Conservation (phyloP, 2,888 invertebrate species). For the Cactoblastis cactorum region DNA sequence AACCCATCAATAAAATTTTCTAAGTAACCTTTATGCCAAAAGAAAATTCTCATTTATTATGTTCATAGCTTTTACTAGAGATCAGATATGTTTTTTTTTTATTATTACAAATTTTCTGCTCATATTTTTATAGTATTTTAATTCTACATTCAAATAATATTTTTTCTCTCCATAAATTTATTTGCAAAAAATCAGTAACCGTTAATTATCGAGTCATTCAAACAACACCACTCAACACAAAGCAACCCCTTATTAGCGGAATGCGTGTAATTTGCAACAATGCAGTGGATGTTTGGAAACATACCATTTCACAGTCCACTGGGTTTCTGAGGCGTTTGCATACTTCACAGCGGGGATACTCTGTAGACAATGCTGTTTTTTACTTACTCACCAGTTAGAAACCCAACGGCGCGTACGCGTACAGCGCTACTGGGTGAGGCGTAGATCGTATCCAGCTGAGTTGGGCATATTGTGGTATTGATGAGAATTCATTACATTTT, state of each 20-base stretch:
- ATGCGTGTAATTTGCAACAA: not conserved
- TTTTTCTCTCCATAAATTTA: not conserved
- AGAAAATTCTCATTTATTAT: no score
- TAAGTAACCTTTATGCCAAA: no score
- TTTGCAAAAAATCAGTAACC: not conserved
- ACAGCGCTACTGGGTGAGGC: not conserved
- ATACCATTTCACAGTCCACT: slow-evolving; percentile 3
- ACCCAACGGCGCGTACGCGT: not conserved
- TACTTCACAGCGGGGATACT: not conserved
- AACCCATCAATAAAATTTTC: no score
- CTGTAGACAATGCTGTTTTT: not conserved
- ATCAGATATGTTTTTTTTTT: not conserved
- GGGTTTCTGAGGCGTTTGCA: not conserved
- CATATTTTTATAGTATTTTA: no score
- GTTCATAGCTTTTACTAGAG: no score
- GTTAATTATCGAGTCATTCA: not conserved
- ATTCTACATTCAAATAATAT: no score
- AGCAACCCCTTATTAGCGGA: not conserved
- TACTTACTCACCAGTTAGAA: not conserved
- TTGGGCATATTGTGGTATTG: not conserved
- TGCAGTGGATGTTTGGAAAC: slow-evolving; percentile 1
- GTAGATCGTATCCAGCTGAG: not conserved
- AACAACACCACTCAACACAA: not conserved
- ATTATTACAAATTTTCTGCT: no score
- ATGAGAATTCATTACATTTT: not conserved